Base-by-base conservation (phyloP, 2,888 invertebrate species). In the Orthosia incerta region DNA sequence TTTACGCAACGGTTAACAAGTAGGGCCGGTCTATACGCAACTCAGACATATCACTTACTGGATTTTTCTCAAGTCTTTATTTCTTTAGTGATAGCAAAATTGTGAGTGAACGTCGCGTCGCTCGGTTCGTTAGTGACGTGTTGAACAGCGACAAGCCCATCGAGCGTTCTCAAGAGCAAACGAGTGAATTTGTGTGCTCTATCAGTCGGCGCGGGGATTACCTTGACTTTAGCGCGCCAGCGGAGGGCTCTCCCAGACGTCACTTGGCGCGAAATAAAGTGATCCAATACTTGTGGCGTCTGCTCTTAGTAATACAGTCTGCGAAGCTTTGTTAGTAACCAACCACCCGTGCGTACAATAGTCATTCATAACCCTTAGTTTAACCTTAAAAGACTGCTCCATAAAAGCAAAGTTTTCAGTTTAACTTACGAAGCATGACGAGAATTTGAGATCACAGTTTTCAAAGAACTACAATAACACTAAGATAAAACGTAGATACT, bases 161-260 rank as follows among this genome's bases (percentile, higher is more conserved):
- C 45, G 39, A 81, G 84, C 69, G 51, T 71, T 51, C 86, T 86
- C 57, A 60, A 26, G 53, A 66, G 50, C 71, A 64, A 72, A 64
- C 76, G 76, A 78, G 83, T 74, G 82, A 81, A 73, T 82, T 81
- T 84, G 84, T 86, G 88, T 88, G 90, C 88, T 81, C 78, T 89
- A 89, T 90, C 90, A 83, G 78, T 74, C 77, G 20, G 76, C 53
- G 56, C 69, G 79, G 61, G 86, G 83, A 86, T 89, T 87, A 90
- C 89, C 89, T 88, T 89, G 87, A 88, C 84, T 88, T 82, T 82
- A 75, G 65, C 76, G 77, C 81, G 64, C 68, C 79, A 61, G 75
- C 76, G 69, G 80, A 78, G 86, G 79, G 83, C 83, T 82, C 80
- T 81, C 81, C 79, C 79, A 79, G 82, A 75, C 83, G 76, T 60